Evolutionary conservation across 2,797 vertebrate genomes (phyloP).

Genomic region (Notolabrus celidotus): DNA sequence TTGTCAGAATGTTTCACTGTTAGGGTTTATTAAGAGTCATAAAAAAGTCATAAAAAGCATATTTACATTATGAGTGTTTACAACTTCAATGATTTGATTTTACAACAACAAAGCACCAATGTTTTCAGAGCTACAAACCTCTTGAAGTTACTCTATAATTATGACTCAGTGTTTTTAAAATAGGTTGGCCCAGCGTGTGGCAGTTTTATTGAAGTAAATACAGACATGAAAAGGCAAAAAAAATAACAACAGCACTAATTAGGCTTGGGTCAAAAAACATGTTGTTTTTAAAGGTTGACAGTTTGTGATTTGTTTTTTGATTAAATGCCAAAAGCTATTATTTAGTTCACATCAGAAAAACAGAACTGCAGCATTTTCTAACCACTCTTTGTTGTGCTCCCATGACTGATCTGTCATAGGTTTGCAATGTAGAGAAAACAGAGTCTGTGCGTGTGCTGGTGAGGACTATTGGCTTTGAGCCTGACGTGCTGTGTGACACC

Average conservation of each 20-base stretch:
- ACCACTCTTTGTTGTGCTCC: neutral
- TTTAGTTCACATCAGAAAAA: too few species aligned
- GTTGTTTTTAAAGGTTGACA: constrained; percentile 2
- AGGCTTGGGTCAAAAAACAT: neutral
- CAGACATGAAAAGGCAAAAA: neutral
- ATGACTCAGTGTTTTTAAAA: too few species aligned
- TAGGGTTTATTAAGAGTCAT: neutral
- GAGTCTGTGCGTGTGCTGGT: constrained; percentile 50
- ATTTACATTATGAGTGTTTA: neutral
- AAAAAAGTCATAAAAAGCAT: neutral
- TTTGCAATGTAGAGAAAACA: constrained; percentile 77
- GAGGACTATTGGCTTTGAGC: constrained; percentile 55
- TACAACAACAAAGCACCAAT: too few species aligned
- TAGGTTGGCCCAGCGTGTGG: too few species aligned
- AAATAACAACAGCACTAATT: neutral
- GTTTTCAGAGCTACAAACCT: too few species aligned
- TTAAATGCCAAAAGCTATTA: constrained; percentile 2
- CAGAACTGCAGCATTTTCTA: neutral
- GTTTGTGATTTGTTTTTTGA: constrained; percentile 5
- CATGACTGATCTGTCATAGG: constrained; percentile 60
- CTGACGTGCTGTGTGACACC: constrained; percentile 74
- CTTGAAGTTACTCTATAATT: too few species aligned
- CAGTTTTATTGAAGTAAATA: too few species aligned
- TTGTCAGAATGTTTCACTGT: neutral
- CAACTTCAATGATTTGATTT: too few species aligned